Evolutionary conservation across 2,113 vertebrate species (phyloP), one percentile per base, ranked within the genome.

Genomic region (Hydrolagus affinis): DNA sequence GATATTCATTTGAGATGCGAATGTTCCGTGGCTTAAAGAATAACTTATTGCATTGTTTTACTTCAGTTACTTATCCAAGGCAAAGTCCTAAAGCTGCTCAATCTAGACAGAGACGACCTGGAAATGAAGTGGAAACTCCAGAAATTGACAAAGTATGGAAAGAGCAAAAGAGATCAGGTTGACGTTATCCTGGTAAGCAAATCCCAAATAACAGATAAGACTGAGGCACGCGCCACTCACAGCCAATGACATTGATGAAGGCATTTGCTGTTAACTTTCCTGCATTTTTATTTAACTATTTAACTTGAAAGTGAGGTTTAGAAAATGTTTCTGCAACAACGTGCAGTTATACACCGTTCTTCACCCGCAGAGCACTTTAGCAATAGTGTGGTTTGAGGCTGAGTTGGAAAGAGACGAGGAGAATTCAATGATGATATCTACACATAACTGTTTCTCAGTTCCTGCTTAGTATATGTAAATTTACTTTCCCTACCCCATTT

Each of bases 171-270:
- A 85, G 92, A 92, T 88, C 90, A 86, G 89, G 91, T 93, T 88
- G 92, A 92, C 88, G 87, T 89, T 30, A 91, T 93, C 30, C 90
- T 94, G 91, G 93, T 93, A 91, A 90, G 92, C 87, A 0, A 85
- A 12, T 64, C 1, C 8, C 28, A 7, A 80, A 15, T 30, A 4
- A 8, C 21, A 17, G 11, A 17, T 30, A 64, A 8, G 68, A 44
- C 44, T 44, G 44, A 44, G 44, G 4, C 44, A 6, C 44, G 4
- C 44, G 44, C 44, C 44, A 6, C 6, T 44, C 44, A 44, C 44
- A 44, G 44, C 44, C 44, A 44, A 6, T 44, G 44, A 44, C 44
- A 6, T 44, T 44, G 44, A 44, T 44, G 28, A 17, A 80, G 59
- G 17, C n/a, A 28, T 14, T 28, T 12, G 19, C 8, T n/a, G 17